Conservation (phyloP, 2,113 vertebrate species). For the Chamaetylas fuelleborni region DNA sequence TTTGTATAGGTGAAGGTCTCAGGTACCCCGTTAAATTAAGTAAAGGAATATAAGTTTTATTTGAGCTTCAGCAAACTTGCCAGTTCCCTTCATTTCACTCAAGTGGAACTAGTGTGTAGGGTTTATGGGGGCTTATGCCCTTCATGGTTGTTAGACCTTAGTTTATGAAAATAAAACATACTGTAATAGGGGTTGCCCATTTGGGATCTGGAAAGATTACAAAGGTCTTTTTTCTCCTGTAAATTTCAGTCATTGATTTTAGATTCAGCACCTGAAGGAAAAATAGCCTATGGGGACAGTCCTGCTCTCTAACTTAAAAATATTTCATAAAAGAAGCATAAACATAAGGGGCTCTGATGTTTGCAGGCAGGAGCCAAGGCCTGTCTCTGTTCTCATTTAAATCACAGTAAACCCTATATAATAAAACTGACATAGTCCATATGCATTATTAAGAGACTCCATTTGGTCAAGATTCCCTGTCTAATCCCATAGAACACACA, state of each 20-base stretch:
- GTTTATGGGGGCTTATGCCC: not conserved
- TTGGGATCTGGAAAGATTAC: slow-evolving; percentile 28
- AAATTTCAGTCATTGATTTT: slow-evolving; percentile 22
- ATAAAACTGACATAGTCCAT: slow-evolving; percentile 12
- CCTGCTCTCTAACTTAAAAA: not conserved
- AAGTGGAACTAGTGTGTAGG: not conserved
- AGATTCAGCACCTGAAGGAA: not conserved
- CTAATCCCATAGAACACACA: not conserved
- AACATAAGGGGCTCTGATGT: slow-evolving; percentile 8
- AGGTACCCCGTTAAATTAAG: slow-evolving; percentile 7
- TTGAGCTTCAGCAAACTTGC: not conserved
- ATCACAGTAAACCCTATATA: slow-evolving; percentile 11
- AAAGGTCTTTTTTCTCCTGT: not conserved
- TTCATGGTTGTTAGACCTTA: not conserved
- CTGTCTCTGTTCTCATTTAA: slow-evolving; percentile 26
- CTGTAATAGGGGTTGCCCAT: not conserved
- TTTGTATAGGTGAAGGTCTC: slow-evolving; percentile 1
- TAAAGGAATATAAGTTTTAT: not conserved
- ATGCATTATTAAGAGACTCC: not conserved
- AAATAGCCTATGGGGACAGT: not conserved
- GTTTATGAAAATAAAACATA: slow-evolving; percentile 1
- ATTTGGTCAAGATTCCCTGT: not conserved
- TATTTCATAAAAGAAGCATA: slow-evolving; percentile 24
- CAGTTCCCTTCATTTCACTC: not conserved
- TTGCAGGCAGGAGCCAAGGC: not conserved